phyloP scores from a whole-genome alignment of 2,888 invertebrate genomes.

The Amphiduros pacificus region DNA sequence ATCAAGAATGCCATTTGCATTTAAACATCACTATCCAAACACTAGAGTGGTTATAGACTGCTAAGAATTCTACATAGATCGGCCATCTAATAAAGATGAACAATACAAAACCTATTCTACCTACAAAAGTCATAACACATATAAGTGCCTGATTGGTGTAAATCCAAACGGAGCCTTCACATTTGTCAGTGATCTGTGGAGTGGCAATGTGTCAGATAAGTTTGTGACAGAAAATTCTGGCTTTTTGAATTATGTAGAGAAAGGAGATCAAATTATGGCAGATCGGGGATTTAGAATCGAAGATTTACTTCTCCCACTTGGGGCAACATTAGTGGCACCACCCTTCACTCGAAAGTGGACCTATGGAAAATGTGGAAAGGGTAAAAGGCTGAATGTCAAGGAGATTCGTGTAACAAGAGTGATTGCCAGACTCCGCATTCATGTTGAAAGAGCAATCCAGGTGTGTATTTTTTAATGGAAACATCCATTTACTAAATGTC shows the following conservation, averaged over 20 bases:
- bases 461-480: no score
- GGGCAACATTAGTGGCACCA: background rate
- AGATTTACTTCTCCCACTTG: background rate
- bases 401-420: background rate
- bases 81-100: background rate
- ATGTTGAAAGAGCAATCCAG: background rate
- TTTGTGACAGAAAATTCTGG: background rate
- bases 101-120: background rate
- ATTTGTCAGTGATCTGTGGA: background rate
- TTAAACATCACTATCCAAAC: background rate
- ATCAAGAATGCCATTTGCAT: background rate
- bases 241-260: background rate
- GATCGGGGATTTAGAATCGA: conserved; percentile 3
- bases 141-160: background rate
- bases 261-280: conserved; percentile 1
- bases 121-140: conserved; percentile 3
- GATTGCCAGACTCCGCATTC: background rate
- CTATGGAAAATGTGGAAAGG: no score
- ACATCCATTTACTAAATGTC: no score
- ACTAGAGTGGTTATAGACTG: background rate
- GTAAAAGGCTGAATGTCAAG: background rate
- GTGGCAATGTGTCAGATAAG: background rate
- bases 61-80: background rate
- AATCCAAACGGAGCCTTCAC: background rate
- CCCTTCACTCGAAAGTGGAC: no score